phyloP scores from a whole-genome alignment of 2,888 invertebrate genomes.

The Eristalis tenax region DNA sequence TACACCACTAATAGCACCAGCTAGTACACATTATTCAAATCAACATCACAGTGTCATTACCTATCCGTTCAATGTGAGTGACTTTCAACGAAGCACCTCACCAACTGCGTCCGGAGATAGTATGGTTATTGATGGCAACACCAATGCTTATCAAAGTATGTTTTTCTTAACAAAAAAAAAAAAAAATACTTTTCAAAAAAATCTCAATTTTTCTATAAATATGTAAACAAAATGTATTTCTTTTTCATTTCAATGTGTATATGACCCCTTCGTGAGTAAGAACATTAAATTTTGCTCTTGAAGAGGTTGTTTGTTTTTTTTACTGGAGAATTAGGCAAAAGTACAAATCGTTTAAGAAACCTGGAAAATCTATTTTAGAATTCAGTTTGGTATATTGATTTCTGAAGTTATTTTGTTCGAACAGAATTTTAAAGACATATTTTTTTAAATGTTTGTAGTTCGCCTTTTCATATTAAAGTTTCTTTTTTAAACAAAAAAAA shows the following conservation, averaged over 20 bases:
- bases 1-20: slow-evolving; percentile 80
- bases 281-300: neutral
- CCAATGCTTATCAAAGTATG: slow-evolving; percentile 81
- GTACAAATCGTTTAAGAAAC: neutral
- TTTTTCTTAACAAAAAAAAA: slow-evolving; percentile 73
- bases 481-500: slow-evolving; percentile 47
- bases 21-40: slow-evolving; percentile 79
- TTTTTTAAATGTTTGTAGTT: slow-evolving; percentile 69
- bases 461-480: slow-evolving; percentile 70
- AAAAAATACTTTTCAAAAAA: neutral
- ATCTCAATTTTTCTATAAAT: neutral
- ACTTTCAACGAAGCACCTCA: slow-evolving; percentile 77
- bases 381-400: neutral
- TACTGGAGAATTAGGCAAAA: neutral
- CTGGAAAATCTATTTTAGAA: neutral
- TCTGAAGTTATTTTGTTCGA: neutral
- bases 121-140: slow-evolving; percentile 75
- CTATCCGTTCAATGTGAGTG: slow-evolving; percentile 81
- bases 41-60: slow-evolving; percentile 77
- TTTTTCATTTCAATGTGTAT: neutral
- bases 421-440: slow-evolving; percentile 23
- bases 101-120: slow-evolving; percentile 73
- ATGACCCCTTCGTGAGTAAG: neutral
- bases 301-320: slow-evolving; percentile 5
- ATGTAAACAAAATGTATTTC: neutral